These are phyloP conservation scores for Pseudomyrmex pallidus DNA, from an alignment of 1,140 invertebrate genomes.

Conservation along the genomic window DNA sequence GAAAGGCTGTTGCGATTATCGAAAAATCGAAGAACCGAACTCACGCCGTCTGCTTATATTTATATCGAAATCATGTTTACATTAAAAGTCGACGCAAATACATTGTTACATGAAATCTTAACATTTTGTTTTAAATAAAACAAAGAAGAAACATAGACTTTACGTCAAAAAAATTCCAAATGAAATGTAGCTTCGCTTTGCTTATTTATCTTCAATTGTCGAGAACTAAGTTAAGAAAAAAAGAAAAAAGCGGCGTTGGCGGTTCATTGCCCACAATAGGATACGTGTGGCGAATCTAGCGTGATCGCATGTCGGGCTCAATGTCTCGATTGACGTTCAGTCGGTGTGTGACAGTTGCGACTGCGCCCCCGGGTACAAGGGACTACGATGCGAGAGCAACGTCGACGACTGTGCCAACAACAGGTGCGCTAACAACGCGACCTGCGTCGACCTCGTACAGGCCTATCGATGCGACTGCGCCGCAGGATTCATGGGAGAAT, in stretches of 20 bases:
- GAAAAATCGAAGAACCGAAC: conserved; percentile 31
- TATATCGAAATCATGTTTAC: neutral
- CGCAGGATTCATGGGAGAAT: conserved; percentile 94
- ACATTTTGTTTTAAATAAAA: conserved; percentile 1
- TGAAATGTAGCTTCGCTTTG: neutral
- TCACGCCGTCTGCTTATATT: neutral
- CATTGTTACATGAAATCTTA: neutral
- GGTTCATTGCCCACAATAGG: conserved; percentile 4
- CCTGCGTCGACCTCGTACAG: conserved; percentile 93
- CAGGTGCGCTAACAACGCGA: conserved; percentile 96
- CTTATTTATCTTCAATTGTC: neutral
- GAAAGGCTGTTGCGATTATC: conserved; percentile 44
- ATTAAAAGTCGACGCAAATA: neutral
- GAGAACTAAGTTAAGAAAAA: neutral
- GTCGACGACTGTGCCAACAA: conserved; percentile 94
- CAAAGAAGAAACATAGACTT: neutral
- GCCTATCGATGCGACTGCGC: conserved; percentile 94
- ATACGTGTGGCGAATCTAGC: conserved; percentile 70
- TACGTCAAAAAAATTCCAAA: neutral
- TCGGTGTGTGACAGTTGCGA: conserved; percentile 89
- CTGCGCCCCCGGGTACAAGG: conserved; percentile 94
- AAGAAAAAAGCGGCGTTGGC: conserved; percentile 26
- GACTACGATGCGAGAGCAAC: conserved; percentile 95
- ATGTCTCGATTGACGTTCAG: conserved; percentile 82
- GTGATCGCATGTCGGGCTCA: conserved; percentile 77